Percentiles rank a stretch among this genome's conserved stretches.
These are phyloP conservation scores for Paedocypris sp. DNA, from an alignment of 2,113 vertebrate genomes.

Conservation along the genomic window DNA sequence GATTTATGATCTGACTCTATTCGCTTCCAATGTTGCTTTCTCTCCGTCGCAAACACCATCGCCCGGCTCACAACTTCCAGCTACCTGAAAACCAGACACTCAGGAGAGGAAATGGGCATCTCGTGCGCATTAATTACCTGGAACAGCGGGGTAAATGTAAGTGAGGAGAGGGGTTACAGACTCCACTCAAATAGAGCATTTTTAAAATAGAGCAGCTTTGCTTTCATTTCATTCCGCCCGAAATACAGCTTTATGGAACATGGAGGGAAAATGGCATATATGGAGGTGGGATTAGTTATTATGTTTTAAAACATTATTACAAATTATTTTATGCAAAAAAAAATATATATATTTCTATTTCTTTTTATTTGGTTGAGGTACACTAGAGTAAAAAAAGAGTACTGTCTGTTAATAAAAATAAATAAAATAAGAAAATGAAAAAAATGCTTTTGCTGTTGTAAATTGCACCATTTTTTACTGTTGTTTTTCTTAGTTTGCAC, in stretches of 20 bases:
- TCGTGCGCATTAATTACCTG: conserved; percentile 2
- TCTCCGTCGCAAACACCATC: neutral
- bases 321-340: neutral
- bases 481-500: too few species aligned
- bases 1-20: conserved; percentile 26
- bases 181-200: neutral
- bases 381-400: neutral
- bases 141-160: neutral
- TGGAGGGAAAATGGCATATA: too few species aligned
- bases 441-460: neutral
- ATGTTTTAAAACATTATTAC: neutral
- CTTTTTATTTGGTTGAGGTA: neutral
- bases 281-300: too few species aligned
- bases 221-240: neutral
- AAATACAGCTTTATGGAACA: neutral
- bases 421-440: neutral
- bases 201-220: neutral
- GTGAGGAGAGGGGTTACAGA: neutral
- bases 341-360: neutral
- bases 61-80: conserved; percentile 10
- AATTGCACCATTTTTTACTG: too few species aligned
- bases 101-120: neutral
- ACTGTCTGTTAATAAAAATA: too few species aligned
- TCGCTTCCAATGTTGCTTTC: neutral
- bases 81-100: neutral